Evolutionary conservation across 2,113 vertebrate species (phyloP), one percentile per base, ranked within the genome.

Genomic region (Stegastes partitus): DNA sequence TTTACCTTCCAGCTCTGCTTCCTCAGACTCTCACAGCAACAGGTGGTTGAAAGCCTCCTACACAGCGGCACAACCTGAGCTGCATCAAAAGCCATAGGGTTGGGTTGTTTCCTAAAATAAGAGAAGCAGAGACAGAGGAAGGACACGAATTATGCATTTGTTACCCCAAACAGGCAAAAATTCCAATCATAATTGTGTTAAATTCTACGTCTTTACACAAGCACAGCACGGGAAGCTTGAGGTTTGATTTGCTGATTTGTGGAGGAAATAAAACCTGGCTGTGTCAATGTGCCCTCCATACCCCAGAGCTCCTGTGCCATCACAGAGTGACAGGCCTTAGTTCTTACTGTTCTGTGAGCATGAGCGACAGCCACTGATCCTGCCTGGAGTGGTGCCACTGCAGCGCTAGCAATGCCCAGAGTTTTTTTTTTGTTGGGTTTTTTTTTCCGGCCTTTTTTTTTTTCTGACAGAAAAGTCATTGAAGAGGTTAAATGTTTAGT

Each of bases 401-500:
- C 79, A 59, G 66, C 54, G 59, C 65, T 68, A 85, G 69, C 83
- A 64, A 62, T 90, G 85, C 78, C 77, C 82, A 65, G 68, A 86
- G 54, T 81, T 66, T 51, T 28, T 57, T 45, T n/a, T 76, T n/a
- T n/a, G n/a, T n/a, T n/a, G n/a, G n/a, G n/a, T n/a, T 34, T 45
- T 65, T 51, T 25, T 77, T 70, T 76, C 67, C 73, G 61, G n/a
- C n/a, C n/a, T n/a, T n/a, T 19, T 63, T 66, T 28, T 81, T 74
- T 66, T 71, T 58, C 64, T 31, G 68, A 85, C 72, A 83, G 64
- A 82, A 73, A 82, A 91, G 81, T 81, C 71, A 77, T 56, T 86
- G 79, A 83, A 90, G 84, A 86, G 82, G 87, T 91, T 92, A 86
- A 88, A 85, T 75, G 55, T 89, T 93, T 92, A 93, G 87, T 77